Base-by-base conservation (phyloP, 1,140 invertebrate species). In the Limonius californicus region DNA sequence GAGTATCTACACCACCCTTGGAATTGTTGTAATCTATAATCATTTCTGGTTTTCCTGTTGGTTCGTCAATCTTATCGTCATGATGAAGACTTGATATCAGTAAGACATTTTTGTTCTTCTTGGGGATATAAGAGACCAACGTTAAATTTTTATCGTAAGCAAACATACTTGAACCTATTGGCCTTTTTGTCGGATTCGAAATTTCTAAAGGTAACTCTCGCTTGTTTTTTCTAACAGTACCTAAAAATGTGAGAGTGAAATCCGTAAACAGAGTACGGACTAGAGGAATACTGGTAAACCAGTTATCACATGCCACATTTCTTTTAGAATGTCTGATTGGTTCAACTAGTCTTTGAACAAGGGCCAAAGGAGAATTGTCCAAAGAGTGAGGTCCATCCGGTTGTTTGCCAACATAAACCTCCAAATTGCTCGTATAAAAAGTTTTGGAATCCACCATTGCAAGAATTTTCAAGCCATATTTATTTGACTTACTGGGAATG, bases 1-100 rank as follows among this genome's bases (percentile, higher is more conserved):
- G 70, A n/a, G 63, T 71, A 64, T 79, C 78, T 0, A 80, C 78
- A 3, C 71, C 77, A n/a, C 75, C 76, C 72, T 77, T 79, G 14
- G 76, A 77, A 12, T 30, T 12, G 62, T 72, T 71, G 50, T 71
- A 78, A 57, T 67, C 65, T 0, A 65, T 35, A 16, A 77, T 67
- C 27, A 77, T 71, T 57, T 78, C 70, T 27, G 76, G 71, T 60
- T 77, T 76, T 18, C 2, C 55, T 14, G 50, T 63, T 43, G 57
- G 59, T 35, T 59, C 54, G 61, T 74, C 71, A 56, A 73, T 66
- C 45, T 64, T 35, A 45, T 65, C 54, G 32, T 60, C 64, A 50
- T 67, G 23, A 59, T 76, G 70, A 30, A 70, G 50, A 6, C 64
- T 65, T 11, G 72, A 75, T 14, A 73, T 39, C 9, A 75, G n/a